Conservation (phyloP, 2,113 vertebrate genomes). For the Dinomys branickii region DNA sequence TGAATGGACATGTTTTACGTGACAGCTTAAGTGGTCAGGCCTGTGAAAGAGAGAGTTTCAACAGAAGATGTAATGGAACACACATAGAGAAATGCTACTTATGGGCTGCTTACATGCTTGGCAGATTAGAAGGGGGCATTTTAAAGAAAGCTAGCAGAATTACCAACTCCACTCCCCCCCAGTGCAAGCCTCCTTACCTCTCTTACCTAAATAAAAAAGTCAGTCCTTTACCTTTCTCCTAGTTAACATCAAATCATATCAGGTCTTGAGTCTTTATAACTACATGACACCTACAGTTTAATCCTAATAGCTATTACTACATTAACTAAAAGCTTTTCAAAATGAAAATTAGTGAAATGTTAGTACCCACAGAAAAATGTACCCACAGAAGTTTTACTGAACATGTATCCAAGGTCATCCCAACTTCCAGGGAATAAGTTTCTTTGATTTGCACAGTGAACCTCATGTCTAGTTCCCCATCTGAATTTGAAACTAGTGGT, state of each 20-base stretch:
- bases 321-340: constrained; percentile 59
- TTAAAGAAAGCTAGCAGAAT: constrained; percentile 56
- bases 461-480: neutral
- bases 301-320: constrained; percentile 41
- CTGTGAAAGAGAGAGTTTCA: constrained; percentile 87
- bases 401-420: constrained; percentile 52
- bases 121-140: constrained; percentile 30
- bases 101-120: constrained; percentile 61
- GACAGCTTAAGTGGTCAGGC: constrained; percentile 99
- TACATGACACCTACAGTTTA: constrained; percentile 56
- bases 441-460: constrained; percentile 36
- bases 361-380: constrained; percentile 44
- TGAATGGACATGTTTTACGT: constrained; percentile 99
- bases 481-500: constrained; percentile 11
- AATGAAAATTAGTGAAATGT: constrained; percentile 64
- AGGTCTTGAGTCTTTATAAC: constrained; percentile 61
- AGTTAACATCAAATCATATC: constrained; percentile 63
- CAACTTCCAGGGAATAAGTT: constrained; percentile 48
- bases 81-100: constrained; percentile 62
- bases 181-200: constrained; percentile 57
- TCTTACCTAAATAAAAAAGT: neutral
- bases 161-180: constrained; percentile 27
- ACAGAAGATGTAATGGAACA: constrained; percentile 81
- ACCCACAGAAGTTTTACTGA: constrained; percentile 52
- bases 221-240: constrained; percentile 36